Percentiles rank a stretch among this genome's conserved stretches.
Conservation (phyloP, 1,140 invertebrate genomes). For the Zaprionus vittiger region DNA sequence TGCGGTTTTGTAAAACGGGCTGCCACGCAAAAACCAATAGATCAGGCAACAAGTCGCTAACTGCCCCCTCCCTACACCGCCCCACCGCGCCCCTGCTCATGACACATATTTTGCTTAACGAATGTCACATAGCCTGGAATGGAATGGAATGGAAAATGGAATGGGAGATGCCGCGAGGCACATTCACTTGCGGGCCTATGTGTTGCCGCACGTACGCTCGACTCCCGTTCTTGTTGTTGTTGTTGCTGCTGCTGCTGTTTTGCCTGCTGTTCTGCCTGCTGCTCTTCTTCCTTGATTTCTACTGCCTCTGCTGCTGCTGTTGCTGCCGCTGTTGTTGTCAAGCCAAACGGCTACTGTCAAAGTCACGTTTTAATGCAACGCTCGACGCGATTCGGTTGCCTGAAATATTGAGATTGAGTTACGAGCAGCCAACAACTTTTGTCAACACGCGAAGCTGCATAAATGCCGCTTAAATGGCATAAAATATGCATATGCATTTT, state of each 20-base stretch:
- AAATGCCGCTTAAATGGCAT: constrained; percentile 80
- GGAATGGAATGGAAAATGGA: constrained; percentile 15
- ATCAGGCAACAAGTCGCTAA: constrained; percentile 61
- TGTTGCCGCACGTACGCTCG: constrained; percentile 51
- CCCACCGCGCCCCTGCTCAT: constrained; percentile 38
- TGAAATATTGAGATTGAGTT: constrained; percentile 82
- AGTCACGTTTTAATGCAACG: constrained; percentile 80
- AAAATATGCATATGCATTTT: constrained; percentile 80
- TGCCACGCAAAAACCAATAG: constrained; percentile 78
- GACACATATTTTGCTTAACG: constrained; percentile 80
- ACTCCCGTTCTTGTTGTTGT: constrained; percentile 1
- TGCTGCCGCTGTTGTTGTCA: constrained; percentile 52
- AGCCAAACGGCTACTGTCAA: constrained; percentile 79
- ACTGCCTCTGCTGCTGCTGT: constrained; percentile 11
- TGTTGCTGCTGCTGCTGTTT: constrained; percentile 27
- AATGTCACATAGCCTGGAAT: constrained; percentile 67
- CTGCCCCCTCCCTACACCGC: constrained; percentile 17
- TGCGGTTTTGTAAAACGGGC: constrained; percentile 64
- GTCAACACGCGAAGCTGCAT: constrained; percentile 81
- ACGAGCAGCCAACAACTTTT: constrained; percentile 81
- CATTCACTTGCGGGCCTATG: constrained; percentile 45
- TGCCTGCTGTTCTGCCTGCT: constrained; percentile 13
- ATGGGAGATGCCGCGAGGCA: constrained; percentile 39
- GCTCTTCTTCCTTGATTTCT: not conserved
- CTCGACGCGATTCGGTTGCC: constrained; percentile 50